phyloP scores from a whole-genome alignment of 2,888 invertebrate species.

The Carterocephalus palaemon region DNA sequence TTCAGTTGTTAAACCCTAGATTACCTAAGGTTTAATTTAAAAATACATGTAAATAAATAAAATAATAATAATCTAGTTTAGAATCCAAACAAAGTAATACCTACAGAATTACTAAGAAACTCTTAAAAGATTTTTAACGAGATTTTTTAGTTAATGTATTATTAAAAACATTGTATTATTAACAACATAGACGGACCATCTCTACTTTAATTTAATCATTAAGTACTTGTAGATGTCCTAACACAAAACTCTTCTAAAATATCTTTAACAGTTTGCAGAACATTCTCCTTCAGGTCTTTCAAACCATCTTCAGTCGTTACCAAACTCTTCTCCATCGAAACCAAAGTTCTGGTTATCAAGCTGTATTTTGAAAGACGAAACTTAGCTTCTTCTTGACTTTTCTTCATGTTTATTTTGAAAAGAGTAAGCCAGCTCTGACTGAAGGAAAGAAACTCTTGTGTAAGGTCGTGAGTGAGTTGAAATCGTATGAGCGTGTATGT shows the following conservation, averaged over 20 bases:
- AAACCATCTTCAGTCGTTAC: slow-evolving; percentile 38
- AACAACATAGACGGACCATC: too few relatives aligned
- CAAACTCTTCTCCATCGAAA: slow-evolving; percentile 50
- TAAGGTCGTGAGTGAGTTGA: slow-evolving; percentile 57
- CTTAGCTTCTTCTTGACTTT: slow-evolving; percentile 43
- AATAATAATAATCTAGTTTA: too few relatives aligned
- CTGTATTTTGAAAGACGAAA: slow-evolving; percentile 51
- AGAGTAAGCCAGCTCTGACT: slow-evolving; percentile 59
- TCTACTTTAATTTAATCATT: too few relatives aligned
- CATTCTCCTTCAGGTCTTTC: slow-evolving; percentile 45
- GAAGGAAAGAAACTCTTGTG: slow-evolving; percentile 59
- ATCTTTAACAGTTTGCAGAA: slow-evolving; percentile 45
- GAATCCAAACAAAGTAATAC: too few relatives aligned
- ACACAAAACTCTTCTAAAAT: slow-evolving; percentile 43
- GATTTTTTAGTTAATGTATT: too few relatives aligned
- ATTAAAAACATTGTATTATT: too few relatives aligned
- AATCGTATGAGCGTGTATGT: slow-evolving; percentile 62
- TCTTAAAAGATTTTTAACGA: too few relatives aligned
- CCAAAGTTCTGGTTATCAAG: slow-evolving; percentile 53
- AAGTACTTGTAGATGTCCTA: background rate
- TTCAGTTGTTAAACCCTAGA: too few relatives aligned
- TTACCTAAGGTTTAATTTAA: too few relatives aligned
- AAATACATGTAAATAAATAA: too few relatives aligned
- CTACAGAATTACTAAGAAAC: too few relatives aligned
- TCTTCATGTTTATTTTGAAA: slow-evolving; percentile 54